Base-by-base conservation (phyloP, 2,888 invertebrate genomes). In the Aromia moschata region DNA sequence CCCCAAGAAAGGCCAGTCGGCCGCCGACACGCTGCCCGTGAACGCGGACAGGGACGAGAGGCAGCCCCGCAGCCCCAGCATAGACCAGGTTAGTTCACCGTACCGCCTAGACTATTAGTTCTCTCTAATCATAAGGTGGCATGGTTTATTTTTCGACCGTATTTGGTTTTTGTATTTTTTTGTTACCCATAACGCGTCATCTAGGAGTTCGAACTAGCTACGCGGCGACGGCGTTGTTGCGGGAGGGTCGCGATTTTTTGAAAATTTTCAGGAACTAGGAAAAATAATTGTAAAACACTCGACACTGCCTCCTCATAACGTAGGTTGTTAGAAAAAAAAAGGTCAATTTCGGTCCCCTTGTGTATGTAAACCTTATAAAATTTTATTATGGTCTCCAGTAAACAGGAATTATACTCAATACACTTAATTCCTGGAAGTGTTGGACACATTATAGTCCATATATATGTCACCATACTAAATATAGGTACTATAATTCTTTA, bases 61-160 rank as follows among this genome's bases (percentile, higher is more conserved):
- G 41, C 89, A 89, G 72, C 89, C 90, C 70, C 86, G 92, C 76
- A 92, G 93, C 82, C 94, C 94, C 74, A 91, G 91, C 80, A 90
- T 92, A 79, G 94, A 94, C 83, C 94, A 94, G 93, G 94, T 94
- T 85, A 86, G 81, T 78, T 56, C 30, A 9, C 11, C 17, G 18
- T 10, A 30, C 12, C 14, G 17, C 12, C 5, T 10, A 16, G 33
- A 43, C 18, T 4, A 12, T 30, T 12, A 25, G n/a, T 37, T 53
- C 17, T 44, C 15, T 31, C 17, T 30, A 47, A 12, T 53, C n/a
- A n/a, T n/a, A n/a, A n/a, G 53, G 40, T 18, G 47, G 58, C 63
- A 60, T 57, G 60, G 55, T 43, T 33, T n/a, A 60, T 36, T 60
- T 51, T 52, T 55, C 55, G 33, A 45, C 20, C 37, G 37, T 58